Evolutionary conservation across 2,888 invertebrate genomes (phyloP), one percentile per base, ranked within the genome.

Genomic region (Melinopterus prodromus): DNA sequence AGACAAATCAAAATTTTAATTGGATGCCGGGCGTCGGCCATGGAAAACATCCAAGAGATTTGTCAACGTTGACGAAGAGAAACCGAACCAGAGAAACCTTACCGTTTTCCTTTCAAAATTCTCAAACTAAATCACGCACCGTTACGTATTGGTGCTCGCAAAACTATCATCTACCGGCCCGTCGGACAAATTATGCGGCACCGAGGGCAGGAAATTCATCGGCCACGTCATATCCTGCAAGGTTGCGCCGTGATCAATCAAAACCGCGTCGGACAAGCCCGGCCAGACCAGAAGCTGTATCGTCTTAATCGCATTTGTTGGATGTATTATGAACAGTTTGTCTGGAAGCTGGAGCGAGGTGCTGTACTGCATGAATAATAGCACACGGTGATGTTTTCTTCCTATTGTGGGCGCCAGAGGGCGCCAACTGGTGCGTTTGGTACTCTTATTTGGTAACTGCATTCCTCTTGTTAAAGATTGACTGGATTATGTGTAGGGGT

Each of bases 121-220:
- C n/a, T 36, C 35, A 74, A 36, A 53, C 53, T 53, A 53, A 53
- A 53, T 53, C 12, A 12, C 53, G 12, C 53, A 53, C 53, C 0
- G 53, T 7, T 12, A 53, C 53, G 9, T 53, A 12, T 53, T 3
- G 12, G 53, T 53, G 38, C 9, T 53, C 53, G 53, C 53, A 53
- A 53, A 53, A 7, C 12, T 12, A 12, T 9, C 12, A 12, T 12
- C 53, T 53, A 53, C 3, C 75, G 72, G 35, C n/a, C n/a, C 53
- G n/a, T 26, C 16, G 16, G 81, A 81, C 82, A 82, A 82, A 82
- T 81, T 79, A 78, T 80, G 81, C 82, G 77, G 81, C 81, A 80
- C 83, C 82, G 81, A 83, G 83, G 81, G 82, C 84, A 82, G 82
- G 80, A 81, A 82, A 79, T 81, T 36, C 53, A 53, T 36, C 16